Evolutionary conservation across 2,888 invertebrate species (phyloP), one percentile per base, ranked within the genome.

Genomic region (Drosophila birchii): DNA sequence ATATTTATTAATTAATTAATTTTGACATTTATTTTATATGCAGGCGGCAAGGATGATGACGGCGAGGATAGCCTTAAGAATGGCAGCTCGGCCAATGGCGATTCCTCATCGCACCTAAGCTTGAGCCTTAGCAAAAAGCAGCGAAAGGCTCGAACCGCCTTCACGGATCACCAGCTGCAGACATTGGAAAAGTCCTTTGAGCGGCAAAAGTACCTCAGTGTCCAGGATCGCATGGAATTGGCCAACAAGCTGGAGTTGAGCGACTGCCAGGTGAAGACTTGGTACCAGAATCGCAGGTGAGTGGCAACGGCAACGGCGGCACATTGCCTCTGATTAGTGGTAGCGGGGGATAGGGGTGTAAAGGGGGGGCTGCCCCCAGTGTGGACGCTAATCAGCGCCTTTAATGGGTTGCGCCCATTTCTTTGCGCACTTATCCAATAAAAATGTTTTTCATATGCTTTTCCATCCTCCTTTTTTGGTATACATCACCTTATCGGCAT

Each of bases 191-290:
- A 98, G 93, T 98, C 97, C 88, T 99, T 99, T 93, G 98, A 99
- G 93, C 94, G 98, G 79, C 98, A 99, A 93, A 99, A 99, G 93
- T 99, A 98, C 94, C 95, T 98, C 78, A 97, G 97, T 92, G 98
- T 98, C 32, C 99, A 99, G 93, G 99, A 99, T 93, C 95, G 99
- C 87, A 98, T 99, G 98, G 99, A 99, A 93, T 93, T 99, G 90
- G 99, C 99, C 4, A 97, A 98, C 72, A 97, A 98, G 93, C 94
- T 99, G 88, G 97, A 98, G 90, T 95, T 99, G 78, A 98, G 98
- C 47, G 99, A 99, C 93, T 99, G 99, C 61, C 99, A 99, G 94
- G 99, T 99, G 92, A 99, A 99, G 94, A 99, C 99, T 89, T 99
- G 99, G 99, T 99, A 99, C 93, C 99, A 99, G 93, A 99, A 99